A percentile compares a stretch with the other conserved stretches of the same genome.
Evolutionary conservation across 2,797 vertebrate species (phyloP).

Genomic region (Lemur catta): DNA sequence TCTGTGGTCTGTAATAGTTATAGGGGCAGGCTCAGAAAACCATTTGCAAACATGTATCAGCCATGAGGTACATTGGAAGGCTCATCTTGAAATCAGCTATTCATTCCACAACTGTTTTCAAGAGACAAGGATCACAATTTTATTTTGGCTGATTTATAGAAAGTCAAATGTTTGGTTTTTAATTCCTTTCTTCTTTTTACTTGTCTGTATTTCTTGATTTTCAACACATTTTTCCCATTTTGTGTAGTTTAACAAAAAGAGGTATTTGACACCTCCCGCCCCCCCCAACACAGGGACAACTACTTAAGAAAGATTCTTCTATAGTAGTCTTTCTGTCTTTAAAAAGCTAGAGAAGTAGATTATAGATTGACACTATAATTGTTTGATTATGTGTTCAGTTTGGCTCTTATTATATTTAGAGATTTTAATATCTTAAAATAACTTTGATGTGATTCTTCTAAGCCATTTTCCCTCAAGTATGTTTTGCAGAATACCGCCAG

Average conservation of each 20-base stretch:
- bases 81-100: not conserved
- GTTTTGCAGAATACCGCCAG: not conserved
- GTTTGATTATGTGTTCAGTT: constrained; percentile 36
- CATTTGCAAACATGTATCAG: not conserved
- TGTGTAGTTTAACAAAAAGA: not conserved
- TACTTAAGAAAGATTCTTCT: not conserved
- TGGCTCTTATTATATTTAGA: constrained; percentile 43
- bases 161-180: not conserved
- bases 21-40: not conserved
- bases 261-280: not conserved
- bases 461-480: not conserved
- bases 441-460: constrained; percentile 27
- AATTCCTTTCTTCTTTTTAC: not conserved
- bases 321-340: constrained; percentile 20
- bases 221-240: not conserved
- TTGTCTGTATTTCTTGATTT: not conserved
- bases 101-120: not conserved
- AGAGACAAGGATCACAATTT: not conserved
- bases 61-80: not conserved
- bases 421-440: constrained; percentile 28
- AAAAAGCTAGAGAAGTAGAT: constrained; percentile 3
- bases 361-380: constrained; percentile 23
- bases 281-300: not conserved
- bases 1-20: not conserved
- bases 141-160: not conserved